Conservation (phyloP, 2,888 invertebrate species). For the Timandra comae region DNA sequence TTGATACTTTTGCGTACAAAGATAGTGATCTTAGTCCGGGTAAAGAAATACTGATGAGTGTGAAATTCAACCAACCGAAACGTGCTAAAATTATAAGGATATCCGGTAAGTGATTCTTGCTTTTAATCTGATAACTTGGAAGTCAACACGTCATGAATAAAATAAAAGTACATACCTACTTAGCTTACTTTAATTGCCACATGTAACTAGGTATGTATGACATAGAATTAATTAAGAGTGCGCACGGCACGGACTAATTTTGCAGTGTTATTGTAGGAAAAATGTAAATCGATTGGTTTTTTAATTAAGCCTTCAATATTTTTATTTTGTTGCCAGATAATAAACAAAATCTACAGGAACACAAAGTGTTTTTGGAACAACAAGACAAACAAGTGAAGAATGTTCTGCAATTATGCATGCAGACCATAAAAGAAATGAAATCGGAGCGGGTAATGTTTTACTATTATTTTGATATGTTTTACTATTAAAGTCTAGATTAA, state of each 20-base stretch:
- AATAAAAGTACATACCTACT: too few relatives aligned
- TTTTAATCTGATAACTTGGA: too few relatives aligned
- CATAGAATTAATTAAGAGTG: too few relatives aligned
- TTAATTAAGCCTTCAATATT: too few relatives aligned
- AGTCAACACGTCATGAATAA: too few relatives aligned
- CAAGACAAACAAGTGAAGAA: constrained; percentile 45
- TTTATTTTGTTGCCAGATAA: constrained; percentile 33
- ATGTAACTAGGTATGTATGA: too few relatives aligned
- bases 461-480: background rate
- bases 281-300: too few relatives aligned
- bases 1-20: constrained; percentile 27
- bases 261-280: too few relatives aligned
- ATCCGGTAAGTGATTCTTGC: constrained; percentile 35
- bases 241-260: too few relatives aligned
- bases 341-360: constrained; percentile 38
- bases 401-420: constrained; percentile 45
- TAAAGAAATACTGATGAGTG: constrained; percentile 33
- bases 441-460: constrained; percentile 35
- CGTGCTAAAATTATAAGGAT: constrained; percentile 43
- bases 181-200: too few relatives aligned
- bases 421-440: constrained; percentile 47
- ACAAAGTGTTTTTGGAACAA: constrained; percentile 37
- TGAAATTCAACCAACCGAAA: constrained; percentile 28
- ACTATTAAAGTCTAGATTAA: constrained; percentile 21
- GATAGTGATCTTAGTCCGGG: constrained; percentile 36